A percentile compares a stretch with the other conserved stretches of the same genome.
Evolutionary conservation across 2,113 vertebrate species (phyloP).

Genomic region (Lathamus discolor): DNA sequence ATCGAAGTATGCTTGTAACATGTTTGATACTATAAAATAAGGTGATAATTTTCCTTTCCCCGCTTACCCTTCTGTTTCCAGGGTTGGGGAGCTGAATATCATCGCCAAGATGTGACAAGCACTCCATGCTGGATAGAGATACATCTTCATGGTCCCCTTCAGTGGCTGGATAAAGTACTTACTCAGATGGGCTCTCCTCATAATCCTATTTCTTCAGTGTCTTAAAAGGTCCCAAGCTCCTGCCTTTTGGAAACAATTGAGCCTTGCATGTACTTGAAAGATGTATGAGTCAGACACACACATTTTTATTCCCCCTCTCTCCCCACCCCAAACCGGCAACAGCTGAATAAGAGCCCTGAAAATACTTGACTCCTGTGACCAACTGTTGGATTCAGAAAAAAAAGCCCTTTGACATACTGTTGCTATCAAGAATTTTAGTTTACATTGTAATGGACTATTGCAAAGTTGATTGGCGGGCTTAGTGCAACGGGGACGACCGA

Average conservation of each 20-base stretch:
- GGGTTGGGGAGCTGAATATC: conserved; percentile 99
- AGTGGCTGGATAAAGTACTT: conserved; percentile 99
- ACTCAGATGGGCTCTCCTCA: conserved; percentile 99
- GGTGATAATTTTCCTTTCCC: background rate
- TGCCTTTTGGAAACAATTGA: conserved; percentile 72
- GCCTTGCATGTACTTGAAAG: conserved; percentile 92
- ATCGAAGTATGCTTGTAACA: background rate
- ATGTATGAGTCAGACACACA: conserved; percentile 84
- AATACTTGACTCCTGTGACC: conserved; percentile 96
- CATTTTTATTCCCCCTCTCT: background rate
- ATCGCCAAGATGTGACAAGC: conserved; percentile 98
- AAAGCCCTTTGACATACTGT: conserved; percentile 54
- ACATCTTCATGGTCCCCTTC: conserved; percentile 95
- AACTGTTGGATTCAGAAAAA: conserved; percentile 86
- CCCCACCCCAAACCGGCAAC: conserved; percentile 63
- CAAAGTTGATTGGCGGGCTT: conserved; percentile 67
- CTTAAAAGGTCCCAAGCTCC: conserved; percentile 76
- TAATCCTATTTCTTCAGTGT: conserved; percentile 97
- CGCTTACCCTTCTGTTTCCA: conserved; percentile 59
- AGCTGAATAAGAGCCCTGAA: conserved; percentile 84
- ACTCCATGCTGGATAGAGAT: conserved; percentile 99
- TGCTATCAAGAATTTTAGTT: conserved; percentile 77
- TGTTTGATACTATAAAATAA: background rate
- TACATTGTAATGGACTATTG: conserved; percentile 79
- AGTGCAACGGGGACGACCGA: conserved; percentile 55